Percentiles rank a stretch among this genome's conserved stretches.
These are phyloP conservation scores for Nephrotoma guestfalica DNA, from an alignment of 2,888 invertebrate species.

Conservation along the genomic window DNA sequence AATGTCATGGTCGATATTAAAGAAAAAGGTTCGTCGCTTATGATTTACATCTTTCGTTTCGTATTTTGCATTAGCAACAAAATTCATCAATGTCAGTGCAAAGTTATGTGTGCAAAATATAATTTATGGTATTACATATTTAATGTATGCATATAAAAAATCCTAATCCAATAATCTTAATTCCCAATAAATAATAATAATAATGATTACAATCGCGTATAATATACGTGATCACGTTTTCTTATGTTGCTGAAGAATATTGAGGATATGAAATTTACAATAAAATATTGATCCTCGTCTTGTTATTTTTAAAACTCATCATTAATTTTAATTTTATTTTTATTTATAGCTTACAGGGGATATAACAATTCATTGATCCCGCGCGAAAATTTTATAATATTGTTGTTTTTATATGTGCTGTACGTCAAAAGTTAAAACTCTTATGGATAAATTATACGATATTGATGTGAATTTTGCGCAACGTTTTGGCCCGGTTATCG, in stretches of 20 bases:
- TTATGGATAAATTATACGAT: neutral
- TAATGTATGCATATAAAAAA: neutral
- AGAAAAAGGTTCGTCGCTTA: neutral
- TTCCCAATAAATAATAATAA: neutral
- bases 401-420: neutral
- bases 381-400: neutral
- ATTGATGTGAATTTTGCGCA: neutral
- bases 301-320: neutral
- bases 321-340: neutral
- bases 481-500: neutral
- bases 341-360: neutral
- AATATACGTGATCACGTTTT: neutral
- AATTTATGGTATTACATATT: neutral
- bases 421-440: neutral
- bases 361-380: neutral
- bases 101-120: neutral
- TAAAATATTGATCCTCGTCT: neutral
- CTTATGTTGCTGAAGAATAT: neutral
- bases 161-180: neutral
- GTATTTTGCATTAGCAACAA: neutral
- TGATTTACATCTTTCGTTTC: neutral
- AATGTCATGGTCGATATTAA: too few relatives aligned
- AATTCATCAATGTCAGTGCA: neutral
- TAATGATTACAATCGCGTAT: neutral
- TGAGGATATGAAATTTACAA: neutral